Evolutionary conservation across 2,113 vertebrate genomes (phyloP).

Genomic region (Narcine bancroftii): DNA sequence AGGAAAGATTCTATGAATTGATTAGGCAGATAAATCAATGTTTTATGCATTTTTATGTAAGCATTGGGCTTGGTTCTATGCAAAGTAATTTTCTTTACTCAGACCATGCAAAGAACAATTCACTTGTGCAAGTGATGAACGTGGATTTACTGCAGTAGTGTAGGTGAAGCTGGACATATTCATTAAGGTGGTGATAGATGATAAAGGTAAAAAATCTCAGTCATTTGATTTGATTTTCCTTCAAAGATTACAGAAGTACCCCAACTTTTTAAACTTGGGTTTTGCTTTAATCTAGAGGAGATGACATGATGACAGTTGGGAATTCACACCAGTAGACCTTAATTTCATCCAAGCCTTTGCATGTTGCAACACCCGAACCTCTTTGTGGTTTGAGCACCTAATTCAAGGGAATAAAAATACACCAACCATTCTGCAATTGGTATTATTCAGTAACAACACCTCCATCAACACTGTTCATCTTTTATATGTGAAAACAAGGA

Average conservation of each 20-base stretch:
- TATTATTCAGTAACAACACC: slow-evolving; percentile 9
- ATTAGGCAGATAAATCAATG: background rate
- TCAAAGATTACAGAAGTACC: background rate
- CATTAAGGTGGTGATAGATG: background rate
- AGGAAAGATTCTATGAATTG: background rate
- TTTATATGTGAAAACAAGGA: slow-evolving; percentile 10
- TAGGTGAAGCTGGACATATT: background rate
- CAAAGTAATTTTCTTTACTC: background rate
- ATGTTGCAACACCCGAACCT: background rate
- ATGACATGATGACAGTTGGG: background rate
- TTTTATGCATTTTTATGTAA: background rate
- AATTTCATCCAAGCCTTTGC: background rate
- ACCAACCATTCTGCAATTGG: background rate
- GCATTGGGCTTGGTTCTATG: background rate
- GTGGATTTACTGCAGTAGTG: background rate
- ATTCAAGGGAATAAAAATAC: background rate
- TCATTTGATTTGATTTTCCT: too few species aligned
- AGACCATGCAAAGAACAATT: background rate
- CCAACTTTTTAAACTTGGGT: background rate
- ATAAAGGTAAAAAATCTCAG: background rate
- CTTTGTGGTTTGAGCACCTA: background rate
- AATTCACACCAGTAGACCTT: background rate
- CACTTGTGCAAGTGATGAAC: background rate
- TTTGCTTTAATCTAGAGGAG: background rate
- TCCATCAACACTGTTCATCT: background rate